These are phyloP conservation scores for Motacilla tschutschensis DNA, from an alignment of 2,113 vertebrate genomes.

Conservation along the genomic window DNA sequence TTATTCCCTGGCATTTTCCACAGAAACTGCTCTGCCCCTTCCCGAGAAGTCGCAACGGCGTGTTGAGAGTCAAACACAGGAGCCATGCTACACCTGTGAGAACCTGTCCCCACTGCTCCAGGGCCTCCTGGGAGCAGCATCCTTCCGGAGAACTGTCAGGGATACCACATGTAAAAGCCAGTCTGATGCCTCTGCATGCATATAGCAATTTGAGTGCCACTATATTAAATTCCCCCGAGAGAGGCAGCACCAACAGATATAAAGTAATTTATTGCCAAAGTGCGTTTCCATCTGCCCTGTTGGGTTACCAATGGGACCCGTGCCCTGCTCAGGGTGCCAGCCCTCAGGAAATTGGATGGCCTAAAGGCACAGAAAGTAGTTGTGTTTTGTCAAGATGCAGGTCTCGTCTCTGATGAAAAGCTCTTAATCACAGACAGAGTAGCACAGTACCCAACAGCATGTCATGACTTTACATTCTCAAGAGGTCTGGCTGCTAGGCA, in stretches of 20 bases:
- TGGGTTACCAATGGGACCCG: slow-evolving; percentile 3
- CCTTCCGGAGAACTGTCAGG: slow-evolving; percentile 39
- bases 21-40: slow-evolving; percentile 9
- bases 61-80: slow-evolving; percentile 49
- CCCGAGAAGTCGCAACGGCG: background rate
- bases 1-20: background rate
- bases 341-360: slow-evolving; percentile 61
- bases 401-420: slow-evolving; percentile 38
- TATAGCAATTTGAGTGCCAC: slow-evolving; percentile 62
- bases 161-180: slow-evolving; percentile 60
- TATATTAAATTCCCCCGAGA: slow-evolving; percentile 64
- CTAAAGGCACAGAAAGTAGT: slow-evolving; percentile 49
- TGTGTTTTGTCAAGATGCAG: slow-evolving; percentile 27
- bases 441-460: slow-evolving; percentile 54
- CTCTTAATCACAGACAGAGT: slow-evolving; percentile 53
- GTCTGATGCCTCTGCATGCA: slow-evolving; percentile 61
- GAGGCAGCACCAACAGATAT: slow-evolving; percentile 56
- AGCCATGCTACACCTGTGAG: slow-evolving; percentile 58
- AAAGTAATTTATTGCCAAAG: slow-evolving; percentile 47
- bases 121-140: slow-evolving; percentile 47
- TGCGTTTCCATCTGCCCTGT: slow-evolving; percentile 32
- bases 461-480: slow-evolving; percentile 57
- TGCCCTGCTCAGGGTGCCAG: slow-evolving; percentile 43
- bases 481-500: slow-evolving; percentile 56
- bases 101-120: background rate